Conservation (phyloP, 2,113 vertebrate genomes). For the Epinephelus fuscoguttatus region DNA sequence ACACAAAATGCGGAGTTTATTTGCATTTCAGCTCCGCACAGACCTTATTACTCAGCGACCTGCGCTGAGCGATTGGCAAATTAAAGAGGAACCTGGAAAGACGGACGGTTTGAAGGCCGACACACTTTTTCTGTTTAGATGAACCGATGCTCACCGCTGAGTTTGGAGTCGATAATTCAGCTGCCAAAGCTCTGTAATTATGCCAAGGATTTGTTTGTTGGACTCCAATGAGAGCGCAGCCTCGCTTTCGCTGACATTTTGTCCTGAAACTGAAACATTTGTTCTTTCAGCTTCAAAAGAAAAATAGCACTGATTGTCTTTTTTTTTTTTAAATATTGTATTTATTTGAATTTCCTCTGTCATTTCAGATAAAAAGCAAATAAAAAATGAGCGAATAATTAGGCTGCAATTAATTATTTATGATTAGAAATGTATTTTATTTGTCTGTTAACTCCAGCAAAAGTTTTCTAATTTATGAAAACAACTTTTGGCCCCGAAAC, state of each 20-base stretch:
- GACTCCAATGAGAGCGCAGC: neutral
- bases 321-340: too few relatives aligned
- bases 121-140: constrained; percentile 18
- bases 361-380: constrained; percentile 10
- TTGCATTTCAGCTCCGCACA: constrained; percentile 16
- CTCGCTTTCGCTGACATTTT: constrained; percentile 18
- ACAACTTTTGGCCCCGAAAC: neutral
- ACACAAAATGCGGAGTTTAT: constrained; percentile 6
- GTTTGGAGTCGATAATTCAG: constrained; percentile 36
- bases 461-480: constrained; percentile 31
- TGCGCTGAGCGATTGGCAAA: constrained; percentile 25
- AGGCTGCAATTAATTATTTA: constrained; percentile 29
- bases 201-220: constrained; percentile 30
- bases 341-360: neutral
- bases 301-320: too few relatives aligned
- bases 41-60: constrained; percentile 8
- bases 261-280: constrained; percentile 1
- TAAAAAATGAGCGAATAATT: constrained; percentile 12
- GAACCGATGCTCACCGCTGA: constrained; percentile 18
- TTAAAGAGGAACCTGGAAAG: constrained; percentile 34
- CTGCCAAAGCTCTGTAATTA: constrained; percentile 22
- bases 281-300: neutral
- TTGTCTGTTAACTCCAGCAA: neutral
- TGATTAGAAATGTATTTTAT: constrained; percentile 30
- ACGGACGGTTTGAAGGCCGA: constrained; percentile 25